A percentile compares a stretch with the other conserved stretches of the same genome.
phyloP scores from a whole-genome alignment of 2,797 vertebrate species.

The Brachyalestes nurse region DNA sequence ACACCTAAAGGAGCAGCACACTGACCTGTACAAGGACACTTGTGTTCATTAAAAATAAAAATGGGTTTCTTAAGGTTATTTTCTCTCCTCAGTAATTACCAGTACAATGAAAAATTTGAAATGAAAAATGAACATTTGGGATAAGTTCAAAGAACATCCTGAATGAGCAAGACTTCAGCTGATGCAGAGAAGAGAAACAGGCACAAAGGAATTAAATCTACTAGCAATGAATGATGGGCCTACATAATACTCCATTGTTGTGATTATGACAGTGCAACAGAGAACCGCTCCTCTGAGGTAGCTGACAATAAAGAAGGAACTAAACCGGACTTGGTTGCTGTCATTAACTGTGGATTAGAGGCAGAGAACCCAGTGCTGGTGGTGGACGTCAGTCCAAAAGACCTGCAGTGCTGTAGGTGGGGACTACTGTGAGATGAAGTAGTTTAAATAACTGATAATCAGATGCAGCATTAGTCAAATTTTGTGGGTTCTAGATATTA shows the following conservation, averaged over 20 bases:
- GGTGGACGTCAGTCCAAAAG: constrained; percentile 28
- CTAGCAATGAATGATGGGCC: background rate
- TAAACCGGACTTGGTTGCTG: constrained; percentile 39
- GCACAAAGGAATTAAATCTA: background rate
- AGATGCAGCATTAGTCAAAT: background rate
- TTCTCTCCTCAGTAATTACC: no score
- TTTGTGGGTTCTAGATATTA: background rate
- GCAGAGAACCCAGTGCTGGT: constrained; percentile 27
- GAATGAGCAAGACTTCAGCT: background rate
- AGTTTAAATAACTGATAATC: background rate
- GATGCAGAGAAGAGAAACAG: background rate
- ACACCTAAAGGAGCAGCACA: no score
- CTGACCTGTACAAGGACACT: no score
- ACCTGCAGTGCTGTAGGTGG: constrained; percentile 18
- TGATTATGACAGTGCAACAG: constrained; percentile 1
- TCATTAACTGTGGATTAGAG: constrained; percentile 32
- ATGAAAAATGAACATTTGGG: no score
- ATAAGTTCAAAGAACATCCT: background rate
- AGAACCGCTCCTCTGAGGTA: background rate
- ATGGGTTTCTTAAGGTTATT: no score
- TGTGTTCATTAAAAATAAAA: no score
- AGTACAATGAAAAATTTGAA: no score
- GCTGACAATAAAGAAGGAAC: background rate
- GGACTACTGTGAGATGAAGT: background rate
- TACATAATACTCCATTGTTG: background rate